phyloP scores from a whole-genome alignment of 2,797 vertebrate species.

The Gobionotothen gibberifrons region DNA sequence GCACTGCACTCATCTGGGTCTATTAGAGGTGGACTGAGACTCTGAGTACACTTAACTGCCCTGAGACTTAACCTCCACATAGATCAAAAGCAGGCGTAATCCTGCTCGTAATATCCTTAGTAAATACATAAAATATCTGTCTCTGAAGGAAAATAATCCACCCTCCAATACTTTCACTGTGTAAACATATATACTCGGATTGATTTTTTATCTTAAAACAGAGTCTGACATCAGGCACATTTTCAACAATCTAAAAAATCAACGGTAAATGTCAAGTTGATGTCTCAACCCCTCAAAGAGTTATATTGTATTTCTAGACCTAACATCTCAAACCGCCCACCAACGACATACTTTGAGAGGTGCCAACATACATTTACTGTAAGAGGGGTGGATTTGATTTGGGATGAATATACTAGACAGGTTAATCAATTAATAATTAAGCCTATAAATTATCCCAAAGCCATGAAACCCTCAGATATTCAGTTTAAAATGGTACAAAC shows the following conservation, averaged over 20 bases:
- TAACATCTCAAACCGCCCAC: not conserved
- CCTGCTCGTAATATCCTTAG: not conserved
- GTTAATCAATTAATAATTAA: not conserved
- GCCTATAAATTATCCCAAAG: not conserved
- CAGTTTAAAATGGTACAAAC: not conserved
- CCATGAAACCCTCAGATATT: not conserved
- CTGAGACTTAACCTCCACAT: conserved; percentile 33
- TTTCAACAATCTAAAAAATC: conserved; percentile 30
- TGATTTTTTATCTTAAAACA: conserved; percentile 5
- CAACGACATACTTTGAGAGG: not conserved
- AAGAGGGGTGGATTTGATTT: not conserved
- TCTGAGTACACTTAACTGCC: conserved; percentile 27
- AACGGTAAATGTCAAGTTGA: conserved; percentile 40
- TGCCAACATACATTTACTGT: not conserved
- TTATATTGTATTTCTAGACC: conserved; percentile 9
- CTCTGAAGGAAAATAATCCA: conserved; percentile 42
- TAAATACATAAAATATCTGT: conserved; percentile 5
- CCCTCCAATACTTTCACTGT: conserved; percentile 27
- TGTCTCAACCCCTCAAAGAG: conserved; percentile 22
- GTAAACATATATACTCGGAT: conserved; percentile 8
- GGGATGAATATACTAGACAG: not conserved
- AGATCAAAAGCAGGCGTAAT: conserved; percentile 28
- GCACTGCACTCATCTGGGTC: conserved; percentile 34
- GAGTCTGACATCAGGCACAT: conserved; percentile 24
- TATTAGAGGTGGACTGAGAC: conserved; percentile 47